Evolutionary conservation across 23 tunicate species (phyloP), one percentile per base, ranked within the genome.

Genomic region (Styela plicata): DNA sequence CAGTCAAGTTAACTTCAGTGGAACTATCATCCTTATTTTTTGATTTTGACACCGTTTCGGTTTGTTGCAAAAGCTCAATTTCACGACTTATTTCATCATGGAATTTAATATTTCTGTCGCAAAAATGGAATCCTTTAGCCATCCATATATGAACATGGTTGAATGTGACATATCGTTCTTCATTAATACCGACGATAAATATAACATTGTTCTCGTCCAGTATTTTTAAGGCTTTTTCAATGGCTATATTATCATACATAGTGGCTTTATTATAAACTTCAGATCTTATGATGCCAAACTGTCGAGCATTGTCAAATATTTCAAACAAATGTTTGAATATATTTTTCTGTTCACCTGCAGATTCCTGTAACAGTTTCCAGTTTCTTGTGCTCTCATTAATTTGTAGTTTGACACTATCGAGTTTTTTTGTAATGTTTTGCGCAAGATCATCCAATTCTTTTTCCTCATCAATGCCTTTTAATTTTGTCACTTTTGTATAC

Each of bases 91-190:
- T 76, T 29, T 76, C 81, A 0, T 24, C 32, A 53, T 76, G 81
- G 37, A 76, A 76, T 21, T 76, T 76, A 16, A 19, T 20, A 44
- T 18, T 76, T 24, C 27, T 23, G 27, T 53, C 81, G 33, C 29
- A 33, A 26, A 44, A 76, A 25, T 26, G 52, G 31, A 76, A 76
- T 24, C 81, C 81, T 44, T 76, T 76, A 26, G 81, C 66, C 13
- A 44, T 53, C 81, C 81, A 76, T 21, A 26, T 36, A 5, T 36
- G 27, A 10, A 76, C 81, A 2, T 76, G 52, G 18, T 76, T 53
- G 2, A 21, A 53, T 7, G 64, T 24, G 22, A 76, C 81, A 1
- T 33, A 25, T 52, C 81, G 25, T 25, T 7, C 24, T 53, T 76
- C 81, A 26, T 36, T 52, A 18, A 76, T 21, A 23, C 81, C 81